phyloP scores from a whole-genome alignment of 2,888 invertebrate species.

The Empis stercorea region DNA sequence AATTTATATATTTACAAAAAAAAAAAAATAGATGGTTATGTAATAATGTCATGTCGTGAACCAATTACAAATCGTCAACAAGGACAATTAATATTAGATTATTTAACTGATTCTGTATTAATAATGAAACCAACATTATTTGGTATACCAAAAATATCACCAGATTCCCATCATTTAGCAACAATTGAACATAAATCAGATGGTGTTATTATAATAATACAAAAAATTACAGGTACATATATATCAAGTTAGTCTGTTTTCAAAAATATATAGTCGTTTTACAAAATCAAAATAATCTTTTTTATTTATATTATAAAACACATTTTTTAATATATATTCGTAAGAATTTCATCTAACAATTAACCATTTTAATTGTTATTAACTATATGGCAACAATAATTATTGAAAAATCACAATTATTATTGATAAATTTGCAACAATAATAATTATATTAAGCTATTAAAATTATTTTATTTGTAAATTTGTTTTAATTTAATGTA shows the following conservation, averaged over 20 bases:
- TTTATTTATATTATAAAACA: neutral
- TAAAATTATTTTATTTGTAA: too few relatives aligned
- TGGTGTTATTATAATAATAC: conserved; percentile 47
- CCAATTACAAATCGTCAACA: conserved; percentile 48
- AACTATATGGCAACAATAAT: too few relatives aligned
- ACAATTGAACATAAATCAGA: conserved; percentile 45
- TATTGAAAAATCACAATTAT: too few relatives aligned
- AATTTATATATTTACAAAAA: neutral
- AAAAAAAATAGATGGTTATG: conserved; percentile 48
- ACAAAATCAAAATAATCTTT: too few relatives aligned
- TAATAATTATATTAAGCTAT: too few relatives aligned
- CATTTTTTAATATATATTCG: too few relatives aligned
- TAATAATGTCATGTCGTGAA: conserved; percentile 56
- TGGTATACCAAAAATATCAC: conserved; percentile 54
- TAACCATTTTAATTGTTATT: too few relatives aligned
- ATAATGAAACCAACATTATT: conserved; percentile 47
- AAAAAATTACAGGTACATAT: conserved; percentile 51
- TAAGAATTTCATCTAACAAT: too few relatives aligned
- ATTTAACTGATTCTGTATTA: conserved; percentile 56
- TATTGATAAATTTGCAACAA: too few relatives aligned
- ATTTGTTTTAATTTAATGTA: too few relatives aligned
- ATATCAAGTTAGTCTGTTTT: too few relatives aligned
- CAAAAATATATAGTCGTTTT: conserved; percentile 17
- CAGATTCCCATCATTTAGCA: conserved; percentile 55
- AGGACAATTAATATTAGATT: conserved; percentile 56